Evolutionary conservation across 2,113 vertebrate species (phyloP).

Genomic region (Rhipidura dahli): DNA sequence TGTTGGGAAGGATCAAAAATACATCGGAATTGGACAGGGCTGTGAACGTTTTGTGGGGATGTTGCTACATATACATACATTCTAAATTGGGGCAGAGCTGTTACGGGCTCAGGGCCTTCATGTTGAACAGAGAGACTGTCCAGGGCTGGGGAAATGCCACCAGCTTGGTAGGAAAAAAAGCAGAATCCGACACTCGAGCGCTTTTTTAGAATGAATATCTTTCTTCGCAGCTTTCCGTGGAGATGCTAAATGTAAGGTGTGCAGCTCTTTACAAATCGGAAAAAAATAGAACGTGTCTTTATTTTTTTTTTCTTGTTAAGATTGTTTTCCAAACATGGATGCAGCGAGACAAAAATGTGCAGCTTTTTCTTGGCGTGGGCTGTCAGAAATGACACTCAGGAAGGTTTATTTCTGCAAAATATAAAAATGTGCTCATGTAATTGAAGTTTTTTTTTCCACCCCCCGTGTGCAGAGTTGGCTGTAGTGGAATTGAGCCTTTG

Average conservation of each 20-base stretch:
- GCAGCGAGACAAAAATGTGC: not conserved
- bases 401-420: not conserved
- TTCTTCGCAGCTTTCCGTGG: not conserved
- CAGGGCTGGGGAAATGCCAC: not conserved
- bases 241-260: not conserved
- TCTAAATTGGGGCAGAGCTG: not conserved
- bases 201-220: not conserved
- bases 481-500: not conserved
- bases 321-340: conserved; percentile 25
- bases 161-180: not conserved
- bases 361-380: not conserved
- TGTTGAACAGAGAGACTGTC: not conserved
- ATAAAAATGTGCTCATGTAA: not conserved
- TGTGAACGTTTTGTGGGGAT: not conserved
- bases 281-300: not conserved
- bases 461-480: not conserved
- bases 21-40: not conserved
- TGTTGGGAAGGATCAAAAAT: conserved; percentile 3
- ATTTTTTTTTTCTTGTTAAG: not conserved
- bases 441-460: fast-evolving
- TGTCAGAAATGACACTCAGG: not conserved
- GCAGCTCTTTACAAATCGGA: not conserved
- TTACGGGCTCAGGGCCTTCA: not conserved
- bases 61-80: not conserved
- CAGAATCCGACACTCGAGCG: not conserved